Evolutionary conservation across 2,888 invertebrate genomes (phyloP).

Genomic region (Ennomos erosarius): DNA sequence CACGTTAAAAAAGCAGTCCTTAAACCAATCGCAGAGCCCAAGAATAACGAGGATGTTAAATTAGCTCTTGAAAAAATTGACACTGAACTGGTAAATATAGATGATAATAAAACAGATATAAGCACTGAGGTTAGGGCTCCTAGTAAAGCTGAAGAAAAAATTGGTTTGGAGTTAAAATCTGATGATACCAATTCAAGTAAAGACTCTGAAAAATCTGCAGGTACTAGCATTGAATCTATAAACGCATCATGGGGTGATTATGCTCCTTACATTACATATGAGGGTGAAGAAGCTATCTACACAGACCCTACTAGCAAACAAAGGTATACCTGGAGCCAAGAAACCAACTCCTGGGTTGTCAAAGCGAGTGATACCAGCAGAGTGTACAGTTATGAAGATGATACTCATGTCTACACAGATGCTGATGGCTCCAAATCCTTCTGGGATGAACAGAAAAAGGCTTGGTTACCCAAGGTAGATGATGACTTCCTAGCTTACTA

Average conservation of each 20-base stretch:
- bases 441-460: constrained; percentile 95
- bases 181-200: neutral
- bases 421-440: constrained; percentile 95
- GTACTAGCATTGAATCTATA: constrained; percentile 21
- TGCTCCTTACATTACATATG: constrained; percentile 88
- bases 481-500: constrained; percentile 98
- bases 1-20: constrained; percentile 44
- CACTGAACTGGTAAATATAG: neutral
- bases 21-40: constrained; percentile 16
- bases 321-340: constrained; percentile 87
- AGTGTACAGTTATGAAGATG: constrained; percentile 90
- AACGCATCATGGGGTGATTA: constrained; percentile 70
- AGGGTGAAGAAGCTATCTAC: constrained; percentile 89
- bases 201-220: neutral
- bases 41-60: constrained; percentile 2
- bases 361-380: constrained; percentile 66
- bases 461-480: constrained; percentile 99
- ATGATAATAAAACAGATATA: constrained; percentile 8
- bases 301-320: constrained; percentile 89
- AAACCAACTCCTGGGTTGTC: constrained; percentile 79
- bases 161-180: neutral
- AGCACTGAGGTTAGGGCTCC: neutral
- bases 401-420: constrained; percentile 92
- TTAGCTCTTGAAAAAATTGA: constrained; percentile 14
- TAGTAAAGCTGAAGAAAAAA: constrained; percentile 3